Conservation (phyloP, 2,113 vertebrate genomes). For the Syngnathus typhle region DNA sequence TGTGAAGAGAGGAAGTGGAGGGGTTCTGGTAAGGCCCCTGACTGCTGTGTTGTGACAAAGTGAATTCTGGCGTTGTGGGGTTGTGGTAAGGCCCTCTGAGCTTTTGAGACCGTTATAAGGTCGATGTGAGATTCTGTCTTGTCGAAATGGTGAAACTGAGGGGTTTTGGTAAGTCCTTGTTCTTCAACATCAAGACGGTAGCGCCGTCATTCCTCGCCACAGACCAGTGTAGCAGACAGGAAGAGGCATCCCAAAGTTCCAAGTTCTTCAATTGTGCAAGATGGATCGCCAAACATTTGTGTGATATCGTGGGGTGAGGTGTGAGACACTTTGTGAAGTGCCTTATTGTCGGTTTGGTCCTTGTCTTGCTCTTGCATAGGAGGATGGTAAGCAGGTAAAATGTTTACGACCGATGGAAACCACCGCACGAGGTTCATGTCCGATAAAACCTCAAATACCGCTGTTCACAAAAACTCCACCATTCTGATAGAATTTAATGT, state of each 20-base stretch:
- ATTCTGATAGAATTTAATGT: background rate
- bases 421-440: background rate
- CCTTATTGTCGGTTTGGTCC: constrained; percentile 7
- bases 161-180: constrained; percentile 49
- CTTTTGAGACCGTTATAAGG: constrained; percentile 25
- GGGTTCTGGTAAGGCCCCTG: constrained; percentile 68
- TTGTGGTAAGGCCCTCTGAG: constrained; percentile 39
- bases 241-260: constrained; percentile 36
- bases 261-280: constrained; percentile 32
- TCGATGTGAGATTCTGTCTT: constrained; percentile 29
- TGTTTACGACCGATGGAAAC: constrained; percentile 3
- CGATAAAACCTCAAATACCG: background rate
- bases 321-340: constrained; percentile 5
- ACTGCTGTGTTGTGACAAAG: constrained; percentile 28
- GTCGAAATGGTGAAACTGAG: constrained; percentile 4
- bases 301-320: constrained; percentile 9
- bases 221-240: constrained; percentile 49
- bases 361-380: constrained; percentile 2
- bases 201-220: constrained; percentile 22
- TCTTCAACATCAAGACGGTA: constrained; percentile 17
- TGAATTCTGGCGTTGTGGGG: constrained; percentile 29
- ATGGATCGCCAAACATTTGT: constrained; percentile 26
- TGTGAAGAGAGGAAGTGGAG: constrained; percentile 28
- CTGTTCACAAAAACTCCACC: background rate
- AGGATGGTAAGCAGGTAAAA: constrained; percentile 20